phyloP scores from a whole-genome alignment of 2,888 invertebrate genomes.

The Ceraclea dissimilis region DNA sequence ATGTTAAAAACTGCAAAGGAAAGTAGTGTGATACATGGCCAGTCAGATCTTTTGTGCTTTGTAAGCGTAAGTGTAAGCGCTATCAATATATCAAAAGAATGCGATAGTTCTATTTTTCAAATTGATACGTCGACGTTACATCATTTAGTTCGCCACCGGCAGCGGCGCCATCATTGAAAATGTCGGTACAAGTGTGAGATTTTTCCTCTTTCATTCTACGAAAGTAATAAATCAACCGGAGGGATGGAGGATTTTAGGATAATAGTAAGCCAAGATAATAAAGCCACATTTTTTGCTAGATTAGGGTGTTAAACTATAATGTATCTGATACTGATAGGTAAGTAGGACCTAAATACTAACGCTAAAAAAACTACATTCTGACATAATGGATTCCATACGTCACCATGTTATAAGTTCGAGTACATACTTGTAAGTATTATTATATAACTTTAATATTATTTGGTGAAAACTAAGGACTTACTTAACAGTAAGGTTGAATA shows the following conservation, averaged over 20 bases:
- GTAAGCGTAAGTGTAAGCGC: background rate
- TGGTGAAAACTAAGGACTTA: too few relatives aligned
- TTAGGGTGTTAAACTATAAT: constrained; percentile 16
- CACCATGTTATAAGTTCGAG: too few relatives aligned
- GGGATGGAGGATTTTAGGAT: constrained; percentile 18
- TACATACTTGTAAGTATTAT: too few relatives aligned
- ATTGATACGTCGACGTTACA: background rate
- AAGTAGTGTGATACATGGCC: too few relatives aligned
- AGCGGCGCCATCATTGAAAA: constrained; percentile 11
- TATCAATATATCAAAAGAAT: background rate
- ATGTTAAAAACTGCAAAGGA: too few relatives aligned
- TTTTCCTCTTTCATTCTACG: constrained; percentile 10
- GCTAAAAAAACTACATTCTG: too few relatives aligned
- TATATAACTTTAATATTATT: too few relatives aligned
- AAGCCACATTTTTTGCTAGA: constrained; percentile 13
- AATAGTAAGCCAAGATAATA: constrained; percentile 18
- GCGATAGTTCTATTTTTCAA: background rate
- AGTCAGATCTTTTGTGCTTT: too few relatives aligned
- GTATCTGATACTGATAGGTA: background rate
- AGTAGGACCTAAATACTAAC: too few relatives aligned
- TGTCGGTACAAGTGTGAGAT: constrained; percentile 11
- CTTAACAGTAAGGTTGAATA: too few relatives aligned
- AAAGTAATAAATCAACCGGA: constrained; percentile 12
- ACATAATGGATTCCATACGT: too few relatives aligned
- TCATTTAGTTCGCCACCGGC: background rate